Conservation (phyloP, 1,140 invertebrate species). For the Megalopta genalis region DNA sequence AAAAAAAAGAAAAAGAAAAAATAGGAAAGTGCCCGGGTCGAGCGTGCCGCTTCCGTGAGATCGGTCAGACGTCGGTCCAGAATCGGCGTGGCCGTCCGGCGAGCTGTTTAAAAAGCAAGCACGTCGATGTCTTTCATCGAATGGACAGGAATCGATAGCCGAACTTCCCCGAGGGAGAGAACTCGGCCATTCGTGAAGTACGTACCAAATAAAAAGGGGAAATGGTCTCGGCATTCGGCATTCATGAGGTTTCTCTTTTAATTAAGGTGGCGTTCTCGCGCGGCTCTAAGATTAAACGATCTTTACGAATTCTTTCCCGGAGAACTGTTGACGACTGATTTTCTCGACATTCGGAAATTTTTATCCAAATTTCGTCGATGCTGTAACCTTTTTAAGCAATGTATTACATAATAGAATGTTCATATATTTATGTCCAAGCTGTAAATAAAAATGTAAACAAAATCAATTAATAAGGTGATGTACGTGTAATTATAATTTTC, state of each 20-base stretch:
- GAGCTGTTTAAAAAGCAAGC: constrained; percentile 57
- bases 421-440: no score
- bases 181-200: constrained; percentile 33
- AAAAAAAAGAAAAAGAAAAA: constrained; percentile 1
- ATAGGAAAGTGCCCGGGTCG: background rate
- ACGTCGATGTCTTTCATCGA: constrained; percentile 46
- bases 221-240: background rate
- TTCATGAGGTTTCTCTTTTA: constrained; percentile 12
- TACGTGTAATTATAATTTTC: no score
- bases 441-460: no score
- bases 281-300: no score
- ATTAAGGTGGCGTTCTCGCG: constrained; percentile 10
- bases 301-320: background rate
- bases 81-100: constrained; percentile 29
- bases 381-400: no score
- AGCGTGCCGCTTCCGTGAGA: constrained; percentile 43
- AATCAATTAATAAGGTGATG: no score
- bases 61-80: constrained; percentile 43
- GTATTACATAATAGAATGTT: no score
- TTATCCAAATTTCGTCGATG: no score
- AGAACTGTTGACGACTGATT: no score
- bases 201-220: constrained; percentile 20
- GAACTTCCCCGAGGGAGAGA: constrained; percentile 25
- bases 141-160: constrained; percentile 53
- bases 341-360: no score